These are phyloP conservation scores for Ceriagrion tenellum DNA, from an alignment of 2,888 invertebrate species.

Conservation along the genomic window DNA sequence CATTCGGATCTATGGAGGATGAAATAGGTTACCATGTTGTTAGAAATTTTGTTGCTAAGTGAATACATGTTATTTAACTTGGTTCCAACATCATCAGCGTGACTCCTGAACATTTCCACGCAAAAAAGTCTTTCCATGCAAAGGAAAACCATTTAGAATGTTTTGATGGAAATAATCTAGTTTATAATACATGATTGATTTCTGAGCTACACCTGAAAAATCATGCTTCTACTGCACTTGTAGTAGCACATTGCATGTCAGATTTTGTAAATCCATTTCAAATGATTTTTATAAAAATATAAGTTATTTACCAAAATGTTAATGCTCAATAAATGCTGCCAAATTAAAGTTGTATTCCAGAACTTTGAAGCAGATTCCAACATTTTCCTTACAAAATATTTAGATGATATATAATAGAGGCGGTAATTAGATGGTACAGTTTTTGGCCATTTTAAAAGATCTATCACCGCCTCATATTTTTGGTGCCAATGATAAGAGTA, in stretches of 20 bases:
- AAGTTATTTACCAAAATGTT: conserved; percentile 47
- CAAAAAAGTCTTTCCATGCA: not conserved
- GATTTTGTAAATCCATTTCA: conserved; percentile 24
- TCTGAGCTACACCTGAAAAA: not conserved
- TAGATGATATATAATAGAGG: no score
- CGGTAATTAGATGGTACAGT: no score
- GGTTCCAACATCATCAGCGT: not conserved
- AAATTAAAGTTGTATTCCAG: not conserved
- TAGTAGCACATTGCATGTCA: conserved; percentile 34
- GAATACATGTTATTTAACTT: not conserved
- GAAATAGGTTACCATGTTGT: no score
- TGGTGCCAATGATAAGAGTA: no score
- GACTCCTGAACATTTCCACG: not conserved
- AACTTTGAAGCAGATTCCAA: not conserved
- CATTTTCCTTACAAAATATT: not conserved
- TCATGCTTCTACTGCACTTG: conserved; percentile 25
- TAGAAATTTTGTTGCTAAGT: no score
- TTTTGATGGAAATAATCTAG: not conserved
- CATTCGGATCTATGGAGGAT: no score
- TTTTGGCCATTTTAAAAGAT: no score
- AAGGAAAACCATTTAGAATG: not conserved
- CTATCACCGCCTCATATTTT: no score
- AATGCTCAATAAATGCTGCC: conserved; percentile 58
- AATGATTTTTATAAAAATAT: conserved; percentile 53
- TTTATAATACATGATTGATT: not conserved